Conservation (phyloP, 1,140 invertebrate species). For the Drosophila bocqueti region DNA sequence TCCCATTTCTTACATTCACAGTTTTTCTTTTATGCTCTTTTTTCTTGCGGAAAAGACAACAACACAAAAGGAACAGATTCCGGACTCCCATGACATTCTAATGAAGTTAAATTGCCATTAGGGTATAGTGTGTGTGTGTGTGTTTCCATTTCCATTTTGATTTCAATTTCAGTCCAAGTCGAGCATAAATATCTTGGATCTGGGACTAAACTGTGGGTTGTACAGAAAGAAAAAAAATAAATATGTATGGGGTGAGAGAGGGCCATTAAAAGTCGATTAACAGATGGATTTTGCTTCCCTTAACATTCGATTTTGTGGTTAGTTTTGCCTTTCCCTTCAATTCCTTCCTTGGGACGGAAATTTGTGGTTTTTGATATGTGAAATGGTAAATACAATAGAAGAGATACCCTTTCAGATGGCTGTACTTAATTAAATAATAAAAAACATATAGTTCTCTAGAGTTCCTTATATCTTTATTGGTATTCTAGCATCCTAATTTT, state of each 20-base stretch:
- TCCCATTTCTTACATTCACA: background rate
- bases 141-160: conserved; percentile 35
- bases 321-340: background rate
- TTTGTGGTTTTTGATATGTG: conserved; percentile 1
- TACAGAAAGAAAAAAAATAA: background rate
- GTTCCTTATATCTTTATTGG: background rate
- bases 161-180: conserved; percentile 29
- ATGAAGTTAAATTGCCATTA: conserved; percentile 64
- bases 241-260: background rate
- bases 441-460: no score
- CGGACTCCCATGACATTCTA: conserved; percentile 62
- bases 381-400: background rate
- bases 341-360: background rate
- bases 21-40: background rate
- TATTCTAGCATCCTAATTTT: background rate
- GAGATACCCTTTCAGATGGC: background rate
- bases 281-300: conserved; percentile 6
- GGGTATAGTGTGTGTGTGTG: conserved; percentile 8
- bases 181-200: conserved; percentile 20
- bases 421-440: no score
- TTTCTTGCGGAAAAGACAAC: conserved; percentile 9
- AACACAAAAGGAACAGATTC: conserved; percentile 19
- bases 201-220: conserved; percentile 5
- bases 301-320: conserved; percentile 13
- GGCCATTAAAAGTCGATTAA: conserved; percentile 36